Base-by-base conservation (phyloP, 2,797 vertebrate species). In the Decapterus maruadsi region DNA sequence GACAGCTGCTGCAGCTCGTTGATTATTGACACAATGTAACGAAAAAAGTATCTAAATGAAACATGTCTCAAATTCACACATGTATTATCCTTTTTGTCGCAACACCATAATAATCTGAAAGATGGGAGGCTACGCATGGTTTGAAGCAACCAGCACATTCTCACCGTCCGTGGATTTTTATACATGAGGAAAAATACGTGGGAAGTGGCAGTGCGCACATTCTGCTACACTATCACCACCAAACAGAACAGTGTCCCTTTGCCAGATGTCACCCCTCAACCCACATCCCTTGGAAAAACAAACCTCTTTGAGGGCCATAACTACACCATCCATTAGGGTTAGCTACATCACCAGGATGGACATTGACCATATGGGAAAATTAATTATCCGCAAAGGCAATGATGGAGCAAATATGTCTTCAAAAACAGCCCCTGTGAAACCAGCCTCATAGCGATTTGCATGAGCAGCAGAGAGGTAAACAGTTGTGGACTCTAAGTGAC, bases 161-260 rank as follows among this genome's bases (percentile, higher is more conserved):
- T n/a, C n/a, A n/a, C n/a, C n/a, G n/a, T n/a, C n/a, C n/a, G n/a
- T n/a, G n/a, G n/a, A n/a, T n/a, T n/a, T n/a, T n/a, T n/a, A n/a
- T n/a, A n/a, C n/a, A n/a, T n/a, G n/a, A n/a, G n/a, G n/a, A n/a
- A n/a, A n/a, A n/a, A n/a, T n/a, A n/a, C n/a, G n/a, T n/a, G n/a
- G n/a, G n/a, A n/a, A n/a, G n/a, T n/a, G n/a, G n/a, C n/a, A n/a
- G n/a, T n/a, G n/a, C n/a, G n/a, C n/a, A n/a, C n/a, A n/a, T n/a
- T n/a, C 57, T 67, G 73, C 67, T 70, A 46, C 84, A 78, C 72
- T 89, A 92, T 90, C 88, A 0, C 72, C 60, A 85, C 70, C 60
- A 76, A 86, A 83, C 91, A 91, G 83, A 26, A 80, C 73, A 50
- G 70, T 1, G 9, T 65, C 50, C 31, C 5, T 0, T 13, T 78